A percentile compares a stretch with the other conserved stretches of the same genome.
These are phyloP conservation scores for Rhinichthys osculus DNA, from an alignment of 2,797 vertebrate genomes.

Conservation along the genomic window DNA sequence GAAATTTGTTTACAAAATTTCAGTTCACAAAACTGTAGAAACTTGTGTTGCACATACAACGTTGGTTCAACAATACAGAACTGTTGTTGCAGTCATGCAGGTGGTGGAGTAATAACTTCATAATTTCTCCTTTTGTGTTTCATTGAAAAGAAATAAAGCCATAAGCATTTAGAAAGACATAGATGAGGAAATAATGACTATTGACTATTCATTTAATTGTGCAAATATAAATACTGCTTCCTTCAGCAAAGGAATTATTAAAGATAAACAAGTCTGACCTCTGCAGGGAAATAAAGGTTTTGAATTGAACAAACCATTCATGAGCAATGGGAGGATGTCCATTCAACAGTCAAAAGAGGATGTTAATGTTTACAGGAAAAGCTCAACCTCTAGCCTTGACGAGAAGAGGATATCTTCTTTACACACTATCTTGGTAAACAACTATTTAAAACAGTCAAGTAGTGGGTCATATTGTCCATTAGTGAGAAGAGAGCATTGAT, in stretches of 20 bases:
- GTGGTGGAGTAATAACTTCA: background rate
- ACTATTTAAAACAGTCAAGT: conserved; percentile 40
- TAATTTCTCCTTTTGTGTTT: background rate
- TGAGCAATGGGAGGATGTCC: background rate
- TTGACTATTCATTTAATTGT: background rate
- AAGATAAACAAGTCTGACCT: conserved; percentile 32
- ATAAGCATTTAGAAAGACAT: background rate
- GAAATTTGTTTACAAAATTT: background rate
- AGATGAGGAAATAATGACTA: background rate
- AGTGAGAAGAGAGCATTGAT: conserved; percentile 38
- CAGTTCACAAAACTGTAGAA: background rate
- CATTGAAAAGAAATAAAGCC: background rate
- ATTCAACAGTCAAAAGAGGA: conserved; percentile 39
- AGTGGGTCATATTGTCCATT: conserved; percentile 35
- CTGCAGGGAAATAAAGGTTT: conserved; percentile 14
- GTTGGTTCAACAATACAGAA: background rate
- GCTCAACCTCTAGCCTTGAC: conserved; percentile 23
- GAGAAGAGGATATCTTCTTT: background rate
- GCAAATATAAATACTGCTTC: background rate
- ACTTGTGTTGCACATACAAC: background rate
- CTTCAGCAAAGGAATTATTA: background rate
- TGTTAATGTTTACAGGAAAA: conserved; percentile 18
- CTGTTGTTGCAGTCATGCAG: background rate
- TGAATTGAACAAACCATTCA: conserved; percentile 18
- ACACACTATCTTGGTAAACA: conserved; percentile 17